These are phyloP conservation scores for Amblyornis subalaris DNA, from an alignment of 2,113 vertebrate genomes.

Conservation along the genomic window DNA sequence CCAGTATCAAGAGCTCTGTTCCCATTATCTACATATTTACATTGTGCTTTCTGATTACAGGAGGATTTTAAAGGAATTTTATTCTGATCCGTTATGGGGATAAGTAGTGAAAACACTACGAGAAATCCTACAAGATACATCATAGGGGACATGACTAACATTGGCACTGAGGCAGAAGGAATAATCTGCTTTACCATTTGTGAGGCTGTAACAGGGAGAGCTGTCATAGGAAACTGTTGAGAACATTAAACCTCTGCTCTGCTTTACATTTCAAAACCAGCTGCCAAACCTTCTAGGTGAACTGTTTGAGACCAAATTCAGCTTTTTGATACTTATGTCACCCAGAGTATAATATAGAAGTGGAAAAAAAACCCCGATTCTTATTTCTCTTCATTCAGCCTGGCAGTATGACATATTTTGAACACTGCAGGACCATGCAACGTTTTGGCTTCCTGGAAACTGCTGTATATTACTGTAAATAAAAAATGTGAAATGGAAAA, in stretches of 20 bases:
- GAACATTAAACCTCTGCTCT: neutral
- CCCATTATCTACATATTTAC: neutral
- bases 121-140: neutral
- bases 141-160: neutral
- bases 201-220: neutral
- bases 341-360: neutral
- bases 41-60: neutral
- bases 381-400: neutral
- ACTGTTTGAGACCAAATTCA: neutral
- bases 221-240: neutral
- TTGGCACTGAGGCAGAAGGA: rapidly evolving
- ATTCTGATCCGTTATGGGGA: neutral
- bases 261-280: neutral
- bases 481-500: neutral
- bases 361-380: neutral
- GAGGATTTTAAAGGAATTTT: neutral
- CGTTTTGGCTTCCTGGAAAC: neutral
- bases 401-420: neutral
- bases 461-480: neutral
- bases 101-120: neutral
- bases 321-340: neutral
- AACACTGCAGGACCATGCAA: neutral
- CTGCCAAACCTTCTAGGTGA: neutral
- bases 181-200: neutral
- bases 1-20: neutral